These are phyloP conservation scores for Diaprepes abbreviatus DNA, from an alignment of 2,888 invertebrate genomes.

Conservation along the genomic window DNA sequence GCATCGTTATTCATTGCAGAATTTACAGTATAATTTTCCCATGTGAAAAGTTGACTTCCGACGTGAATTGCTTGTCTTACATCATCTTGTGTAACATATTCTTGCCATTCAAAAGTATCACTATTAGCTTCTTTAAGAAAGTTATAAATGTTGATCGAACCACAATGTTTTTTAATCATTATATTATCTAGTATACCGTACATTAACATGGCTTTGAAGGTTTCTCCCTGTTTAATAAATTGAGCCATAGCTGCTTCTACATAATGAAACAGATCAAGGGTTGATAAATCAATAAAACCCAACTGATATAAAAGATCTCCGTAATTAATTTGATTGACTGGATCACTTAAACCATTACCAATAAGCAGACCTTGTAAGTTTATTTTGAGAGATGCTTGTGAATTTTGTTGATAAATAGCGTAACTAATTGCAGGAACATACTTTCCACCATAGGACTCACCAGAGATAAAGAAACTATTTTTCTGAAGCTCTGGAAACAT, in stretches of 20 bases:
- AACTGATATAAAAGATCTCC: conserved; percentile 80
- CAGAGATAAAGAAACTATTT: conserved; percentile 84
- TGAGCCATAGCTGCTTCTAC: conserved; percentile 71
- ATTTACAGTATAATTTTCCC: no score
- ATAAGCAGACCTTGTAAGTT: conserved; percentile 67
- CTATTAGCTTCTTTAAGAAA: no score
- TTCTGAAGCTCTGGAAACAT: no score
- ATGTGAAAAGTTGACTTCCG: no score
- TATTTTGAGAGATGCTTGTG: conserved; percentile 64
- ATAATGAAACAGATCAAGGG: conserved; percentile 72
- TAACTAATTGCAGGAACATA: conserved; percentile 80
- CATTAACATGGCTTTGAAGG: conserved; percentile 79
- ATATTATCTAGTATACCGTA: conserved; percentile 68
- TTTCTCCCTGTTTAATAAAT: conserved; percentile 76
- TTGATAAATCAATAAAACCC: conserved; percentile 76
- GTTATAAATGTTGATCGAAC: no score
- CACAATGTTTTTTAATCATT: no score
- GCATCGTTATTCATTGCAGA: no score
- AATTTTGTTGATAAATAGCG: conserved; percentile 76
- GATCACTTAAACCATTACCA: conserved; percentile 74
- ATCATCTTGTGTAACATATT: no score
- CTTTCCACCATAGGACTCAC: no score
- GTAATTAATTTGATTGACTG: conserved; percentile 73
- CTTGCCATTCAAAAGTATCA: no score
- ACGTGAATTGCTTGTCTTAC: no score